These are phyloP conservation scores for Chaenocephalus aceratus DNA, from an alignment of 2,113 vertebrate genomes.

Conservation along the genomic window DNA sequence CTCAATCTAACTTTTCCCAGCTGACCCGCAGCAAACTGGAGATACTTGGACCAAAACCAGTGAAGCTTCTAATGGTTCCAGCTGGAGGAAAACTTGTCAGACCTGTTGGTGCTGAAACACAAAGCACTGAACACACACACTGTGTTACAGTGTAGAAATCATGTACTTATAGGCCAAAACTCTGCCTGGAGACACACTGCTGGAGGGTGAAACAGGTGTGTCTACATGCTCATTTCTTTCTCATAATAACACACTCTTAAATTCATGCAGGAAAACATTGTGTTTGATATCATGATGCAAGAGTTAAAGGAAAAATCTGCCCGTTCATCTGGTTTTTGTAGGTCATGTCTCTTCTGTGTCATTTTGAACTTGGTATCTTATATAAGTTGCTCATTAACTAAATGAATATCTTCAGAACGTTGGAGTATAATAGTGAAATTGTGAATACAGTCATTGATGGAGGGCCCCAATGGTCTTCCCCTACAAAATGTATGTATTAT, in stretches of 20 bases:
- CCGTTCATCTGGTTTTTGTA: not conserved
- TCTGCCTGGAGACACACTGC: conserved; percentile 23
- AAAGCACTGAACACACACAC: not conserved
- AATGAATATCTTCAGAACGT: too few relatives aligned
- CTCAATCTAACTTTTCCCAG: conserved; percentile 5
- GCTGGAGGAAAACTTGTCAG: conserved; percentile 26
- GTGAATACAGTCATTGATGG: too few relatives aligned
- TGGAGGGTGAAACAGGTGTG: conserved; percentile 28
- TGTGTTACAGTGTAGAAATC: not conserved
- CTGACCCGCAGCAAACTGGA: not conserved
- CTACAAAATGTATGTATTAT: too few relatives aligned
- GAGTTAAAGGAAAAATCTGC: conserved; percentile 44
- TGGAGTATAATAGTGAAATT: too few relatives aligned
- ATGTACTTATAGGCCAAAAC: conserved; percentile 27
- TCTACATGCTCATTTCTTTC: conserved; percentile 38
- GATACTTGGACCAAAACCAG: conserved; percentile 33
- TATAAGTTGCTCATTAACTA: too few relatives aligned
- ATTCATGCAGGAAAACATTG: not conserved
- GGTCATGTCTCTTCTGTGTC: not conserved
- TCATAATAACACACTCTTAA: not conserved
- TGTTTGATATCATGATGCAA: not conserved
- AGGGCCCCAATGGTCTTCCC: too few relatives aligned
- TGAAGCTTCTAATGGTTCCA: not conserved
- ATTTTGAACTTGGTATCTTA: not conserved
- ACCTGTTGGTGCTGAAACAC: conserved; percentile 5